Conservation (phyloP, 2,797 vertebrate species). For the Tolypeutes matacus region DNA sequence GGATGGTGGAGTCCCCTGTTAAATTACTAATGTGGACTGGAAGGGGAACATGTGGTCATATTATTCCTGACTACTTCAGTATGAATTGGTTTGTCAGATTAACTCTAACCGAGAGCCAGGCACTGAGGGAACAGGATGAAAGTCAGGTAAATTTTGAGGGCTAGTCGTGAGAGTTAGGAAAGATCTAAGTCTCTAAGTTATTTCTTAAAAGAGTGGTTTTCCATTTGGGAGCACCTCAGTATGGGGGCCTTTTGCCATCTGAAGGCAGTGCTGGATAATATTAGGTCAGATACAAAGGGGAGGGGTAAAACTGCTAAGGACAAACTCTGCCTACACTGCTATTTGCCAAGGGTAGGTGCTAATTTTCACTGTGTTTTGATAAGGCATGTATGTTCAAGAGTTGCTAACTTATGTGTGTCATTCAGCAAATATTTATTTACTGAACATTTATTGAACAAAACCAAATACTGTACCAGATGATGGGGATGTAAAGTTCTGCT, state of each 20-base stretch:
- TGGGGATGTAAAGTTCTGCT: background rate
- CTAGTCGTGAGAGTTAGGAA: background rate
- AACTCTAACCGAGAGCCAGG: background rate
- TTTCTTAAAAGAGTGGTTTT: background rate
- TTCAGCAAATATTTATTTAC: constrained; percentile 28
- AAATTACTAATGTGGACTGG: background rate
- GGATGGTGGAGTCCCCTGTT: background rate
- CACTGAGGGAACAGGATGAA: background rate
- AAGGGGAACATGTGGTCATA: background rate
- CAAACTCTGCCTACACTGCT: background rate
- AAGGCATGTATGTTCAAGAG: background rate
- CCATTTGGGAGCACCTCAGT: background rate
- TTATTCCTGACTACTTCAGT: background rate
- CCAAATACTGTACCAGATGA: background rate
- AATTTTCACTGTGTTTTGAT: constrained; percentile 17
- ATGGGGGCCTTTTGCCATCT: background rate
- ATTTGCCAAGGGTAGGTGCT: background rate
- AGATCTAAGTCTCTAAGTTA: background rate
- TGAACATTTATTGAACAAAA: background rate
- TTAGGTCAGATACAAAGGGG: background rate
- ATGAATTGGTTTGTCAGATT: constrained; percentile 1
- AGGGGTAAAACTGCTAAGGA: background rate
- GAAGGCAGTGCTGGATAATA: constrained; percentile 1
- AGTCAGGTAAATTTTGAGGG: background rate
- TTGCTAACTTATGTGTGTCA: background rate